Evolutionary conservation across 2,888 invertebrate species (phyloP), one percentile per base, ranked within the genome.

Genomic region (Dexiosoma caninum): DNA sequence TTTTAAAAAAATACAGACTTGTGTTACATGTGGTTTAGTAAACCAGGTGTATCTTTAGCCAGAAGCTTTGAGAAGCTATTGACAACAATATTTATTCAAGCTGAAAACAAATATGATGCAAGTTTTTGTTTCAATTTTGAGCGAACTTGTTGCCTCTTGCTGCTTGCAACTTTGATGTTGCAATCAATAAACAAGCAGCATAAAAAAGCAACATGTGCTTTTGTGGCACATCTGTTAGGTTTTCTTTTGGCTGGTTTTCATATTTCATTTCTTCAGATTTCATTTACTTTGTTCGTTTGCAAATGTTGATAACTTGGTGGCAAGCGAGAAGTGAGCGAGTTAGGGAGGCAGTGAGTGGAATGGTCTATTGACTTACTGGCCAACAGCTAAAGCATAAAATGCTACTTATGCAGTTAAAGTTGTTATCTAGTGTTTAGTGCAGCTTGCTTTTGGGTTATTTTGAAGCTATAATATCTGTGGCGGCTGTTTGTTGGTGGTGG

Each of bases 311-410:
- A n/a, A n/a, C n/a, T n/a, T n/a, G n/a, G n/a, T n/a, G n/a, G n/a
- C n/a, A n/a, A n/a, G n/a, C n/a, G n/a, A n/a, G n/a, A n/a, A n/a
- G 14, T 14, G 35, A n/a, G 16, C 10, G 10, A 21, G 9, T 10
- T 8, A 14, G 23, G 6, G 37, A 35, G 12, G 19, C 19, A 44
- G 32, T 21, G 30, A 42, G 12, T 67, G 40, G 55, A 35, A 16
- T 67, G 67, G 49, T 76, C 71, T 64, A 77, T 49, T 72, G 72
- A 81, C 76, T 72, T 70, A 79, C 35, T 79, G 69, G 69, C 74
- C 62, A 69, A 30, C 35, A 66, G 14, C 27, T 49, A 55, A 64
- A 62, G 62, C 57, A 30, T 42, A 40, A 72, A 53, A 53, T 35
- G 23, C 27, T 21, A 32, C n/a, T 69, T 67, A 16, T 60, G 51